Base-by-base conservation (phyloP, 1,140 invertebrate species). In the Mizuhopecten yessoensis region DNA sequence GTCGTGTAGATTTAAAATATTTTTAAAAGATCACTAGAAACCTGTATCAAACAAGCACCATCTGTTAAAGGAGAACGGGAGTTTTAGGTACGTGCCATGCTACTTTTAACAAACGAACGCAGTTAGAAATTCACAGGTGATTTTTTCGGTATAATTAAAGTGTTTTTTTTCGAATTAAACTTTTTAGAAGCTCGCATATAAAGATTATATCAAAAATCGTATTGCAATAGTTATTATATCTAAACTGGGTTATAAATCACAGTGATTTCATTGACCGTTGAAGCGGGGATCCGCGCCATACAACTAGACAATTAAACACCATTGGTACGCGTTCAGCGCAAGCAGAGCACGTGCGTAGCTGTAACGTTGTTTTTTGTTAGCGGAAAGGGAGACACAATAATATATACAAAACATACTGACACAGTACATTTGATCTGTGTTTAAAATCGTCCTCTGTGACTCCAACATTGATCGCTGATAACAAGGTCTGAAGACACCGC, bases 311-410 rank as follows among this genome's bases (percentile, higher is more conserved):
- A 75, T 75, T 75, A 75, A 75, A 75, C 57, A 29, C 11, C 57
- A 75, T 75, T 75, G 23, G 57, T n/a, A 75, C 57, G 57, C 57
- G 57, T 75, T 75, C 57, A 75, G n/a, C n/a, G 5, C 57, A 9
- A 75, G 57, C 57, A 75, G 23, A 75, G 29, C 57, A n/a, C 57
- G 57, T 29, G 57, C 57, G 57, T 75, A 75, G 57, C 57, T 75
- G 57, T 75, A 75, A 75, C 57, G 57, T n/a, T 75, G 57, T 29
- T 39, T 39, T 39, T 39, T 39, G 36, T 39, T 5, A 75, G 57
- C 57, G 57, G 57, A 75, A 75, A 75, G 23, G 11, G 1, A 75
- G 3, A 13, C 57, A 75, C 57, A 75, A 75, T 75, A n/a, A 29
- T 29, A n/a, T n/a, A 75, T 29, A 75, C 23, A 75, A 75, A 75